These are phyloP conservation scores for Tamias sibiricus DNA, from an alignment of 2,113 vertebrate genomes.

Conservation along the genomic window DNA sequence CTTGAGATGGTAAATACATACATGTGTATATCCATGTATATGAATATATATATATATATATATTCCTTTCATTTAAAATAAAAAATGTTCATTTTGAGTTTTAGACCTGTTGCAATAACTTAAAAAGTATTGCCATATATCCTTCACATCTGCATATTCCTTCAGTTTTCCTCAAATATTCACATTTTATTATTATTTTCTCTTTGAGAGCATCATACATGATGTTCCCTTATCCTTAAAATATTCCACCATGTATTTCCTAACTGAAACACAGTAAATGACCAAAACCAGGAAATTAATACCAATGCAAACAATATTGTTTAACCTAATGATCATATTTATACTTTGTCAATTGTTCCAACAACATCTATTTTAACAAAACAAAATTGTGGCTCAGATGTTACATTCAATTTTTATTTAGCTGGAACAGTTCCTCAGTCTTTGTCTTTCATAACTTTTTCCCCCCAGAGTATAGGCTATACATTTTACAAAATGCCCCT, in stretches of 20 bases:
- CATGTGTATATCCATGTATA: not conserved
- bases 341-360: not conserved
- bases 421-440: not conserved
- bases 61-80: constrained; percentile 15
- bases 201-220: not conserved
- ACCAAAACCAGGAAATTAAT: not conserved
- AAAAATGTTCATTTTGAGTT: constrained; percentile 38
- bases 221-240: not conserved
- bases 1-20: not conserved
- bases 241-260: not conserved
- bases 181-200: constrained; percentile 48
- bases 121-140: not conserved
- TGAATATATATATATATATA: not conserved
- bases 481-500: not conserved
- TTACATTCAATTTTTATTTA: not conserved
- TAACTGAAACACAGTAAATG: not conserved
- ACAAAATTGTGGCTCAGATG: not conserved
- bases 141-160: not conserved
- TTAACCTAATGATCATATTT: not conserved
- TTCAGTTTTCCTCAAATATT: not conserved
- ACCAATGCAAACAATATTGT: not conserved
- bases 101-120: not conserved
- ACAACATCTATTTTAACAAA: not conserved
- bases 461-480: not conserved
- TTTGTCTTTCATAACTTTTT: not conserved